These are phyloP conservation scores for Dynastes maya DNA, from an alignment of 2,888 invertebrate genomes.

Conservation along the genomic window DNA sequence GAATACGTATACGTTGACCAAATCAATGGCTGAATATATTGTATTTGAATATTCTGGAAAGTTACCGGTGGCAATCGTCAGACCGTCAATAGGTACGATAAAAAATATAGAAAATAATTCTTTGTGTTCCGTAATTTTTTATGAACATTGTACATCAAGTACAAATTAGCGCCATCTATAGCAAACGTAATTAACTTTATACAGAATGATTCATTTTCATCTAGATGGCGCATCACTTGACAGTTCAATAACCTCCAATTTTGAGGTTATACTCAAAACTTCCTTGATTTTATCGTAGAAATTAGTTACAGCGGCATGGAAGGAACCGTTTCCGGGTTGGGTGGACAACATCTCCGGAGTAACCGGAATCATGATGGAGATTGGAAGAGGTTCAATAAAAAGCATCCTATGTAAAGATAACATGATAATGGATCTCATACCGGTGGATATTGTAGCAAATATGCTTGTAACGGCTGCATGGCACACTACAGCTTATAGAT, in stretches of 20 bases:
- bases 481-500: conserved; percentile 72
- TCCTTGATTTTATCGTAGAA: not conserved
- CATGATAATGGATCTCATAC: conserved; percentile 89
- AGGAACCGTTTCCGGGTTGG: conserved; percentile 92
- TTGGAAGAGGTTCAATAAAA: conserved; percentile 87
- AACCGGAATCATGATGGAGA: conserved; percentile 86
- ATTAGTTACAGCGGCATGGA: conserved; percentile 80
- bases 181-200: too few relatives aligned
- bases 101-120: too few relatives aligned
- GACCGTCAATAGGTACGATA: conserved; percentile 86
- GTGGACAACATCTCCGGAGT: conserved; percentile 93
- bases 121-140: not conserved
- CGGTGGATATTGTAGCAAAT: conserved; percentile 94
- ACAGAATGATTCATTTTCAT: too few relatives aligned
- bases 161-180: too few relatives aligned
- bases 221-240: too few relatives aligned
- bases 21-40: conserved; percentile 92
- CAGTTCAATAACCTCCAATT: not conserved
- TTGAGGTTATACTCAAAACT: too few relatives aligned
- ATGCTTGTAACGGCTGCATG: conserved; percentile 90
- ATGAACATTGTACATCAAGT: not conserved
- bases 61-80: conserved; percentile 90
- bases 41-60: conserved; percentile 80
- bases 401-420: conserved; percentile 83
- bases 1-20: conserved; percentile 97